A percentile compares a stretch with the other conserved stretches of the same genome.
Evolutionary conservation across 2,888 invertebrate species (phyloP).

Genomic region (Heliconius charithonia): DNA sequence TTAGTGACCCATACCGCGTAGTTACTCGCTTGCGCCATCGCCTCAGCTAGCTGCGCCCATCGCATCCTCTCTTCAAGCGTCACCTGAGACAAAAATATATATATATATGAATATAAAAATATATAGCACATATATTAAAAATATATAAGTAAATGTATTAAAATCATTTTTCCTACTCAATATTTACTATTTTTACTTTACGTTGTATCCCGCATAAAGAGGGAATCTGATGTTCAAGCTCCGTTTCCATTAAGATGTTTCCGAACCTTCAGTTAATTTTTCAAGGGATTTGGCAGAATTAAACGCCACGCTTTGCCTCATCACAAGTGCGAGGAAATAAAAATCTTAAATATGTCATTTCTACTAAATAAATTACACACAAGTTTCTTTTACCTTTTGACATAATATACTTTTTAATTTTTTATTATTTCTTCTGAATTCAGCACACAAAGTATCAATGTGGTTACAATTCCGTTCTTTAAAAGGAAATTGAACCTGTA

Average conservation of each 20-base stretch:
- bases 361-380: too few relatives aligned
- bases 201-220: not conserved
- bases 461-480: too few relatives aligned
- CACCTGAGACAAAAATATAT: constrained; percentile 67
- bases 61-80: constrained; percentile 91
- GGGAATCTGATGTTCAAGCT: too few relatives aligned
- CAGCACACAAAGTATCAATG: too few relatives aligned
- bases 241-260: too few relatives aligned
- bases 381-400: too few relatives aligned
- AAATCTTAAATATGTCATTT: too few relatives aligned
- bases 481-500: not conserved
- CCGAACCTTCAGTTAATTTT: not conserved
- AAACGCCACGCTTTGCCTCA: not conserved
- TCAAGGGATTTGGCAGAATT: not conserved
- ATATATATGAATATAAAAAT: not conserved
- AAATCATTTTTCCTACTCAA: too few relatives aligned
- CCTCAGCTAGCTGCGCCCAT: constrained; percentile 96
- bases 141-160: not conserved
- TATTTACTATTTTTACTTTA: not conserved
- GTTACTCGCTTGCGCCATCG: constrained; percentile 93
- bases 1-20: constrained; percentile 86
- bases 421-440: too few relatives aligned
- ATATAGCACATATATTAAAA: not conserved
- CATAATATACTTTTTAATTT: too few relatives aligned
- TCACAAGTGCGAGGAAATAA: too few relatives aligned